Conservation (phyloP, 2,888 invertebrate species). For the Odontothrips loti region DNA sequence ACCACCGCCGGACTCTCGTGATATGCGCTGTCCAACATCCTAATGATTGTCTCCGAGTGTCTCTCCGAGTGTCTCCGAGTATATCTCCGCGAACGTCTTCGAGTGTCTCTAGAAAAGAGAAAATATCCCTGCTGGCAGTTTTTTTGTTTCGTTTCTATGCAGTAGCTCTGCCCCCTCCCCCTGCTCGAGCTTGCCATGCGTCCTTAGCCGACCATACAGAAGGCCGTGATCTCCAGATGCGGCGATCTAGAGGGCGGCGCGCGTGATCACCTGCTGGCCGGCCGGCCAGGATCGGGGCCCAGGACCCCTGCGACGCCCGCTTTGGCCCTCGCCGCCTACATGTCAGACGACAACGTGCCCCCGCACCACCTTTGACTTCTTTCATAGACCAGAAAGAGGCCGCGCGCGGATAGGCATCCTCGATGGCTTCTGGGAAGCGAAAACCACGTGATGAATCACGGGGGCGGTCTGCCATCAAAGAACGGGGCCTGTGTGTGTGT, state of each 20-base stretch:
- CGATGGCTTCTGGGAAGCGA: slow-evolving; percentile 13
- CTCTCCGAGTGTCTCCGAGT: no score
- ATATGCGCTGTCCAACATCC: no score
- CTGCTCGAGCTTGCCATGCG: no score
- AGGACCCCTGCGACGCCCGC: background rate
- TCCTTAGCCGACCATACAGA: background rate
- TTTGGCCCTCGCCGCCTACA: background rate
- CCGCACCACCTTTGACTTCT: slow-evolving; percentile 1
- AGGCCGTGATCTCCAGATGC: background rate
- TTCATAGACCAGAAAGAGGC: background rate
- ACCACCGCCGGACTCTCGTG: no score
- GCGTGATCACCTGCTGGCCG: background rate
- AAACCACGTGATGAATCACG: background rate
- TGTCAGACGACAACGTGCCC: background rate
- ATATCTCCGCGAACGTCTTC: no score
- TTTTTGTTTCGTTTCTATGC: background rate
- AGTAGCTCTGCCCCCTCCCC: background rate
- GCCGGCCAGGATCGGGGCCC: background rate
- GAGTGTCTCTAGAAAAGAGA: no score
- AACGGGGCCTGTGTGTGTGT: background rate
- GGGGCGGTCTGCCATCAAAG: background rate
- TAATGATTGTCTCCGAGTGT: no score
- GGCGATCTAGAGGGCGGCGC: background rate
- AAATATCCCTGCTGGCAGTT: no score
- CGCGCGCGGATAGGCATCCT: background rate